phyloP scores from a whole-genome alignment of 2,888 invertebrate genomes.

The Nephrotoma flavescens region DNA sequence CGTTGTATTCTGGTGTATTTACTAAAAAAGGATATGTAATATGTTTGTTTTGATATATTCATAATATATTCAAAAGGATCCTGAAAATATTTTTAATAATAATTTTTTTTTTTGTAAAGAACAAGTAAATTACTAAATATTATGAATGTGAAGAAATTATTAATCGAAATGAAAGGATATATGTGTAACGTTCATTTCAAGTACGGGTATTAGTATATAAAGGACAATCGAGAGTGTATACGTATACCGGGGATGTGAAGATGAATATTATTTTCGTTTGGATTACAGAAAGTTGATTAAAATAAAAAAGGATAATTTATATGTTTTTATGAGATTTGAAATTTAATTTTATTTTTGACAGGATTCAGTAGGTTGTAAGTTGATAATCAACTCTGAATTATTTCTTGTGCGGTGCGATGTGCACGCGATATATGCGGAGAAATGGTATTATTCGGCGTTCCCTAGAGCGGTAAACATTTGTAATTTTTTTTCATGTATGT shows the following conservation, averaged over 20 bases:
- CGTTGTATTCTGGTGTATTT: background rate
- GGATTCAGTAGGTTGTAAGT: background rate
- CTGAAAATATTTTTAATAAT: background rate
- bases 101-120: background rate
- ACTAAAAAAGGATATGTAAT: background rate
- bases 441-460: background rate
- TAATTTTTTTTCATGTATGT: background rate
- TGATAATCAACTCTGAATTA: background rate
- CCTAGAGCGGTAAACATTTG: background rate
- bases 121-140: background rate
- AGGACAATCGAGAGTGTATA: background rate
- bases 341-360: background rate
- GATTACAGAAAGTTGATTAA: background rate
- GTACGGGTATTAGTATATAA: background rate
- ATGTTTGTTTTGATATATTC: conserved; percentile 1
- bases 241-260: background rate
- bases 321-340: background rate
- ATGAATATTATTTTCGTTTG: background rate
- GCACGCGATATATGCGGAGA: background rate
- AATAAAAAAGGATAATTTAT: background rate
- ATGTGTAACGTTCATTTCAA: background rate
- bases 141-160: background rate
- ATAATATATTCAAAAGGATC: background rate
- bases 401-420: background rate
- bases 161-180: background rate